A percentile compares a stretch with the other conserved stretches of the same genome.
Conservation (phyloP, 2,113 vertebrate genomes). For the Chaetodon auriga region DNA sequence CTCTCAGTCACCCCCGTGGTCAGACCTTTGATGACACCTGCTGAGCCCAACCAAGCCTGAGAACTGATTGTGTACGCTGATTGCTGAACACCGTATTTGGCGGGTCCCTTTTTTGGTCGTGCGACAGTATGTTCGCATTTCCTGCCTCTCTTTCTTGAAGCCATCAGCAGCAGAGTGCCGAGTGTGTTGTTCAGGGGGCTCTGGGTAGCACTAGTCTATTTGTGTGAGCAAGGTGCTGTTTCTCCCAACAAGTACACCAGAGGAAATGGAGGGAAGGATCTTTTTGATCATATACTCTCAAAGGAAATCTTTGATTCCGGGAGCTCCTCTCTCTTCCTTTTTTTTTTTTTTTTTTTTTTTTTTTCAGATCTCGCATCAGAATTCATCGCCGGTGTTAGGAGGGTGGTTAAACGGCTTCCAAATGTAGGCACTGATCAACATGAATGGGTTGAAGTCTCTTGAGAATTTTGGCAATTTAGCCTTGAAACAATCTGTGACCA, state of each 20-base stretch:
- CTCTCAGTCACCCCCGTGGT: slow-evolving; percentile 46
- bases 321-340: slow-evolving; percentile 18
- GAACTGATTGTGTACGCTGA: slow-evolving; percentile 70
- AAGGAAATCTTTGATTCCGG: slow-evolving; percentile 74
- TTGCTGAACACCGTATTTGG: slow-evolving; percentile 60
- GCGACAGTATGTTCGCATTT: slow-evolving; percentile 48
- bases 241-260: slow-evolving; percentile 58
- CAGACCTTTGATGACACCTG: slow-evolving; percentile 62
- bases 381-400: slow-evolving; percentile 41
- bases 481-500: slow-evolving; percentile 44
- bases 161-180: slow-evolving; percentile 43
- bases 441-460: slow-evolving; percentile 49
- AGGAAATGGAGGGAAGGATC: slow-evolving; percentile 69
- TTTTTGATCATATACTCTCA: slow-evolving; percentile 77
- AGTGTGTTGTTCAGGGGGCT: slow-evolving; percentile 28
- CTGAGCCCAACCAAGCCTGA: slow-evolving; percentile 52
- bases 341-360: slow-evolving; percentile 32
- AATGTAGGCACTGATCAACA: slow-evolving; percentile 56
- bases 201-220: slow-evolving; percentile 46
- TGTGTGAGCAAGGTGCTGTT: slow-evolving; percentile 70
- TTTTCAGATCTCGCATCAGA: slow-evolving; percentile 41
- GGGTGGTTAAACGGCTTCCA: slow-evolving; percentile 50
- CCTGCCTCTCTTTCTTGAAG: slow-evolving; percentile 45
- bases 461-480: slow-evolving; percentile 49
- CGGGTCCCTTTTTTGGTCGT: slow-evolving; percentile 27